A percentile compares a stretch with the other conserved stretches of the same genome.
Evolutionary conservation across 2,113 vertebrate species (phyloP).

Genomic region (Sclerurus mexicanus): DNA sequence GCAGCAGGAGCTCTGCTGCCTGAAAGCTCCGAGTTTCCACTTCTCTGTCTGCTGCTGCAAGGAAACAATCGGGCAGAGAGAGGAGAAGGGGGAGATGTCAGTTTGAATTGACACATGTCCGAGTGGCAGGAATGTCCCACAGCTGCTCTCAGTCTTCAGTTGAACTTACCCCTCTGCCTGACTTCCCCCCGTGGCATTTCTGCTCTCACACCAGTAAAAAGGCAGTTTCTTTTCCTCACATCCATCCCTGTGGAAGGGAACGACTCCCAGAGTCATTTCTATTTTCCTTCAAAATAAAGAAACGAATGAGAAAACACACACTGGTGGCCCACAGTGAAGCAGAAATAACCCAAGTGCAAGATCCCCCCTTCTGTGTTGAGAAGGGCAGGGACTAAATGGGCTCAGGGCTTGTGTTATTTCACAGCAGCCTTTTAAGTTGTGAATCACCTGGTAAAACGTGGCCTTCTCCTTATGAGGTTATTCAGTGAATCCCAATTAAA

Average conservation of each 20-base stretch:
- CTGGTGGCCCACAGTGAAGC: rapidly evolving
- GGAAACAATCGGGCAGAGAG: neutral
- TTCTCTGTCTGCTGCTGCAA: neutral
- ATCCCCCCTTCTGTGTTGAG: neutral
- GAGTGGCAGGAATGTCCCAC: neutral
- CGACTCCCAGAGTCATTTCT: neutral
- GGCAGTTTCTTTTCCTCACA: neutral
- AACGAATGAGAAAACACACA: neutral
- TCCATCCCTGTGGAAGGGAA: neutral
- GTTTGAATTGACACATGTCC: neutral
- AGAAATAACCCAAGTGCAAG: neutral
- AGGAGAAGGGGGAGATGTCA: neutral
- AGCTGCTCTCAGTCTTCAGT: neutral
- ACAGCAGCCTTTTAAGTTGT: neutral
- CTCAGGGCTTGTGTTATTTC: neutral
- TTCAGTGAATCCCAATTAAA: neutral
- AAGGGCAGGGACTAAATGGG: neutral
- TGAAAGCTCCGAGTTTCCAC: neutral
- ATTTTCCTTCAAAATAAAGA: neutral
- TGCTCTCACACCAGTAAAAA: neutral
- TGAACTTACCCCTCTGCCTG: neutral
- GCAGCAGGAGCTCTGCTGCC: neutral
- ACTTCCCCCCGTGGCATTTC: neutral
- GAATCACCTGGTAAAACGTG: neutral
- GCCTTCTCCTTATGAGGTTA: neutral